Base-by-base conservation (phyloP, 2,113 vertebrate genomes). In the Corythaixoides concolor region DNA sequence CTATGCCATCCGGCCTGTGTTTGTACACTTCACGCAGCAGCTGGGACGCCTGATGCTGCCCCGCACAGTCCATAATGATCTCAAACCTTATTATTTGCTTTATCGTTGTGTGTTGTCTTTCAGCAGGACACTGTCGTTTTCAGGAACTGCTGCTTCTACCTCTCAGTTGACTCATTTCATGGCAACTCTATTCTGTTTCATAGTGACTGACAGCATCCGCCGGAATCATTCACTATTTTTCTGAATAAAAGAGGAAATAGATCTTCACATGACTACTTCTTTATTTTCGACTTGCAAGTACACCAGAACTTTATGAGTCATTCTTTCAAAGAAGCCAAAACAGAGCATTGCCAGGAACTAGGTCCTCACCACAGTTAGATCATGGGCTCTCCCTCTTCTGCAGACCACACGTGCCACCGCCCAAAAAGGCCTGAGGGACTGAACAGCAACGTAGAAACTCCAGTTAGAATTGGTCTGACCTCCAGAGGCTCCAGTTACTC, bases 1-100 rank as follows among this genome's bases (percentile, higher is more conserved):
- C 45, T 15, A 2, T 1, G 21, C 74, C 32, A 8, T 15, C 11
- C 2, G 0, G 14, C 1, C 52, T 56, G 64, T 24, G 26, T 17
- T 73, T 58, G 11, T 32, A 19, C 6, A 6, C 56, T 43, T 43
- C 18, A 32, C 2, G 0, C 53, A 78, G 60, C 37, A 72, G 15
- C 15, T 67, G 30, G 35, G 4, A 6, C 41, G 67, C 56, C 52
- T 43, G 64, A 60, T 0, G 6, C 64, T 52, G 45, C 12, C 66
- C 37, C 72, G 33, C 18, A 8, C 1, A 4, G 27, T 37, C 81
- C 53, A 3, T 28, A 92, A 82, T 1, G 6, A 73, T 23, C 27
- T 69, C 30, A n/a, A 16, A 59, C 9, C 17, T 5, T 11, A 82
- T 63, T 28, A 52, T 84, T 80, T 68, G 21, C 20, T 75, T 80